These are phyloP conservation scores for Erpetoichthys calabaricus DNA, from an alignment of 2,797 vertebrate genomes.

Conservation along the genomic window DNA sequence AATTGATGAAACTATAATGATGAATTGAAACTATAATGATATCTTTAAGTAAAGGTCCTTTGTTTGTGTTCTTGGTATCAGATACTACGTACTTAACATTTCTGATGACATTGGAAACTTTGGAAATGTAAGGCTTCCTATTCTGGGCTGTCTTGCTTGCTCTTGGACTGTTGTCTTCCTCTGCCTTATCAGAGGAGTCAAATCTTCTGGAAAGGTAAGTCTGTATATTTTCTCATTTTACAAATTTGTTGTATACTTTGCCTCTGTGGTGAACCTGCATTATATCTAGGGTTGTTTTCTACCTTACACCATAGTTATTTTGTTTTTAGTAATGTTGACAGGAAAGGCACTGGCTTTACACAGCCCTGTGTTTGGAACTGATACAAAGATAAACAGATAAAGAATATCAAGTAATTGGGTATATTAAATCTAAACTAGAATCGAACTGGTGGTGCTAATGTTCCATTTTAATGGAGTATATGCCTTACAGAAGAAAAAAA, in stretches of 20 bases:
- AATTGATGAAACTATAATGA: neutral
- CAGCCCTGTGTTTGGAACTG: too few species aligned
- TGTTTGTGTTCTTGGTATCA: slow-evolving; percentile 20
- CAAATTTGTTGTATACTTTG: neutral
- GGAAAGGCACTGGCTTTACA: too few species aligned
- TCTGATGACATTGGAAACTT: slow-evolving; percentile 87
- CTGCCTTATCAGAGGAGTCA: slow-evolving; percentile 91
- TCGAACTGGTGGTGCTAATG: too few species aligned
- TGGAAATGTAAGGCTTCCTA: slow-evolving; percentile 80
- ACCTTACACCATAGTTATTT: neutral
- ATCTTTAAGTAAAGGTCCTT: neutral
- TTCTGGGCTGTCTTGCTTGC: slow-evolving; percentile 80
- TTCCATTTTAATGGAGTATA: too few species aligned
- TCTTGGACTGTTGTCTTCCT: slow-evolving; percentile 95
- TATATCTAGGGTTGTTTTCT: neutral
- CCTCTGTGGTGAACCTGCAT: neutral
- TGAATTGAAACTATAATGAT: neutral
- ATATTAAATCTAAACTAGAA: too few species aligned
- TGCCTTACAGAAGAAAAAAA: too few species aligned
- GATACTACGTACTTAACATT: slow-evolving; percentile 80
- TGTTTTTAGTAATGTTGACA: too few species aligned
- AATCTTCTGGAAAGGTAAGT: slow-evolving; percentile 92
- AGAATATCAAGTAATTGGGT: too few species aligned
- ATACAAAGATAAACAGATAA: too few species aligned
- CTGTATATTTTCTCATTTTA: neutral